Conservation (phyloP, 2,797 vertebrate genomes). For the Pyrocephalus nanus region DNA sequence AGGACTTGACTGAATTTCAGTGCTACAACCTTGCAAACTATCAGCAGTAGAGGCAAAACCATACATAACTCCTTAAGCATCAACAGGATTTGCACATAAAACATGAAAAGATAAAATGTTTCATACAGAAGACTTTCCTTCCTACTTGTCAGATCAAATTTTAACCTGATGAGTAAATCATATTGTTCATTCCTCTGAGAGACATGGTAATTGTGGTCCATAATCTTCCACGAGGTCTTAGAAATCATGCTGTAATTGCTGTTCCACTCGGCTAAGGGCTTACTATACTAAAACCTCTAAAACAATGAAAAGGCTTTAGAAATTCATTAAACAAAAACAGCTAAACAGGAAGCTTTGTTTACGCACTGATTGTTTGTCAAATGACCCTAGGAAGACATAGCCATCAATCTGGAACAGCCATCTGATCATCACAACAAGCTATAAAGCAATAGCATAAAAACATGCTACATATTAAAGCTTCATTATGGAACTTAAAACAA, state of each 20-base stretch:
- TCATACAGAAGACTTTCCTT: neutral
- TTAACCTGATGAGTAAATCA: neutral
- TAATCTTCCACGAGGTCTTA: neutral
- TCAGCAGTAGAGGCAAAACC: neutral
- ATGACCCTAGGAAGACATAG: slow-evolving; percentile 1
- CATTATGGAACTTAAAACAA: neutral
- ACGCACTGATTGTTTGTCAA: neutral
- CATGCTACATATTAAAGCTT: neutral
- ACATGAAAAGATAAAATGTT: neutral
- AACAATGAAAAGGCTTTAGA: slow-evolving; percentile 5
- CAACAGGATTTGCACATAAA: neutral
- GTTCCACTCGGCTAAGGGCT: slow-evolving; percentile 15
- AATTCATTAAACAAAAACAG: neutral
- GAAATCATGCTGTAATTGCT: slow-evolving; percentile 21
- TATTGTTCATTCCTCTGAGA: neutral
- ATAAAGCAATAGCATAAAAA: neutral
- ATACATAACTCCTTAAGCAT: neutral
- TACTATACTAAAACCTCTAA: slow-evolving; percentile 1
- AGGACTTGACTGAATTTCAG: neutral
- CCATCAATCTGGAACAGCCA: neutral
- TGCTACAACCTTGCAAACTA: neutral
- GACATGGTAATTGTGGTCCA: neutral
- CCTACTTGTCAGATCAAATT: neutral
- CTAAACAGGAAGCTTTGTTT: slow-evolving; percentile 5
- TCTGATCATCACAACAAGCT: neutral